These are phyloP conservation scores for Malacoraja senta DNA, from an alignment of 2,797 vertebrate species.

Conservation along the genomic window DNA sequence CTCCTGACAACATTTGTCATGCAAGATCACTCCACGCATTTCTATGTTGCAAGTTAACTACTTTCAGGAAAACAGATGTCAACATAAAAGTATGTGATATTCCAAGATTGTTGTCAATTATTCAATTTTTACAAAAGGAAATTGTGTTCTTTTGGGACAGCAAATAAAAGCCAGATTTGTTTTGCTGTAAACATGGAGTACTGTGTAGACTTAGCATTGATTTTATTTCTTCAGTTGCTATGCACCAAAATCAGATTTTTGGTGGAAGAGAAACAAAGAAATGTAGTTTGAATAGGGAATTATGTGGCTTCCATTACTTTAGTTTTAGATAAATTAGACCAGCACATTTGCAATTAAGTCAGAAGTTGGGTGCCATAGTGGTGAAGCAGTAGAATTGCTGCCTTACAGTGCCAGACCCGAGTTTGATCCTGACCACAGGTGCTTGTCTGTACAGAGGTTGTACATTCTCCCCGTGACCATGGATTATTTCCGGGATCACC, in stretches of 20 bases:
- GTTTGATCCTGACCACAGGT: too few species aligned
- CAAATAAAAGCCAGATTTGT: background rate
- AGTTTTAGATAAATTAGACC: background rate
- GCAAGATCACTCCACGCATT: constrained; percentile 21
- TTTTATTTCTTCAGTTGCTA: background rate
- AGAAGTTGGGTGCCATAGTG: too few species aligned
- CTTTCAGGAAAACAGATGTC: constrained; percentile 12
- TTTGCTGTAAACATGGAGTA: background rate
- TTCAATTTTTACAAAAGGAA: constrained; percentile 23
- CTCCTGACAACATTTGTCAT: constrained; percentile 25
- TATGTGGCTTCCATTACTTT: background rate
- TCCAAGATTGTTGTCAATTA: constrained; percentile 29
- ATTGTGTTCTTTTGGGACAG: background rate
- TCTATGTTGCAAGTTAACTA: background rate
- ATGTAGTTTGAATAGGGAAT: background rate
- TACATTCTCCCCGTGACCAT: too few species aligned
- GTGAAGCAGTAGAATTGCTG: too few species aligned
- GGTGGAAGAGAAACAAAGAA: background rate
- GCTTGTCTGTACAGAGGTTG: too few species aligned
- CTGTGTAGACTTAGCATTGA: background rate
- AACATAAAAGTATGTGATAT: constrained; percentile 24
- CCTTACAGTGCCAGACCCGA: too few species aligned
- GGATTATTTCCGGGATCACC: too few species aligned
- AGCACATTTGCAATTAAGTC: background rate
- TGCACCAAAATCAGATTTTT: background rate